Evolutionary conservation across 2,888 invertebrate species (phyloP), one percentile per base, ranked within the genome.

Genomic region (Watsonalla cultraria): DNA sequence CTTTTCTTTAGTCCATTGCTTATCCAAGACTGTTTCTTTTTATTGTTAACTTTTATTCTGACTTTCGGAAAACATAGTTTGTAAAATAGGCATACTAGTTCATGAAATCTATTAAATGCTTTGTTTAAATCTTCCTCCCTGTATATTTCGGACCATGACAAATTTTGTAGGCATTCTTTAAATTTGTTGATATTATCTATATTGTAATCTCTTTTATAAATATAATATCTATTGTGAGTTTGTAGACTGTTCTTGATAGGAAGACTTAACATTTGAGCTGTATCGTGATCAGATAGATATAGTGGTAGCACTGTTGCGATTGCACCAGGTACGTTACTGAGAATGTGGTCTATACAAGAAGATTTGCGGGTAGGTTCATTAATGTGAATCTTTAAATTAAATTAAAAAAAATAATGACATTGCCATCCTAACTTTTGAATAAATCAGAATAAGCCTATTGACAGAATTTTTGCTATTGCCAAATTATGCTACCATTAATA

Each of bases 251-350:
- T n/a, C 47, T 51, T 51, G 5, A 56, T 33, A 35, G 51, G 47
- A 53, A 56, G 48, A 14, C n/a, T 42, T 35, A 53, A 46, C 6
- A 56, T 14, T 48, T 56, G 56, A 8, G 56, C 47, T 39, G 52
- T 52, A 11, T 55, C 52, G 34, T 55, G 52, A 50, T 55, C 55
- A 13, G 55, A 55, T n/a, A 56, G 54, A 14, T 46, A 9, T 33
- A 56, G 47, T 14, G 51, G 49, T 8, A 54, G 14, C 9, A 54
- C 39, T 14, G 33, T 51, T 8, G 47, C 46, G 5, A 45, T 49
- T 7, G 51, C 51, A 13, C 52, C 47, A 51, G 46, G 39, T 35
- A 48, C 48, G 47, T 57, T 54, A 34, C 54, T 54, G 24, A 57
- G 33, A 15, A 57, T 54, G 35, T 52, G 54, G 45, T 57, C 52